Percentiles rank a stretch among this genome's conserved stretches.
phyloP scores from a whole-genome alignment of 2,113 vertebrate genomes.

The Verasper variegatus region DNA sequence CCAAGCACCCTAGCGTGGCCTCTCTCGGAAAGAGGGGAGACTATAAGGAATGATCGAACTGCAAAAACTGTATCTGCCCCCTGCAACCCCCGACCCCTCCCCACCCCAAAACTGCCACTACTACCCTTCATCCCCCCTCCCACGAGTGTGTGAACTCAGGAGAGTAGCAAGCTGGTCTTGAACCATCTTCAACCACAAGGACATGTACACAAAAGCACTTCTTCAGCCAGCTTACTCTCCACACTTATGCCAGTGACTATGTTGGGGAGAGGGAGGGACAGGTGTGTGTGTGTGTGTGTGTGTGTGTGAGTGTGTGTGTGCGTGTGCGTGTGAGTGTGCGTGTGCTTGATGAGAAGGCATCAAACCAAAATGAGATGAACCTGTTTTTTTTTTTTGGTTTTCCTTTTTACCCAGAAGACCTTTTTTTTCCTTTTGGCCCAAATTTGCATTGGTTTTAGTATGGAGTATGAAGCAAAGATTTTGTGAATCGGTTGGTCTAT shows the following conservation, averaged over 20 bases:
- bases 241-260: constrained; percentile 66
- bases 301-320: constrained; percentile 2
- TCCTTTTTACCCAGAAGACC: constrained; percentile 61
- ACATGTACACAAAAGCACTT: constrained; percentile 74
- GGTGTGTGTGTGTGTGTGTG: constrained; percentile 19
- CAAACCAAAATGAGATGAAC: constrained; percentile 81
- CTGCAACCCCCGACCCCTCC: neutral
- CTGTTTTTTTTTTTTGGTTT: constrained; percentile 32
- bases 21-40: constrained; percentile 51
- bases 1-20: constrained; percentile 58
- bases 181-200: constrained; percentile 65
- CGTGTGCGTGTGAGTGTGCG: neutral
- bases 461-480: constrained; percentile 68
- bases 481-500: constrained; percentile 71
- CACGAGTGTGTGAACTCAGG: constrained; percentile 58
- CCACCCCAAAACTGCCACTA: constrained; percentile 67
- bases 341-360: constrained; percentile 59
- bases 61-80: constrained; percentile 55
- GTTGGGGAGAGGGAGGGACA: constrained; percentile 42
- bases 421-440: constrained; percentile 35
- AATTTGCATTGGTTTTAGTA: constrained; percentile 64
- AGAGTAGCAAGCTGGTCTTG: constrained; percentile 72
- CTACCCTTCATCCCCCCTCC: constrained; percentile 29
- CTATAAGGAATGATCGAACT: constrained; percentile 59
- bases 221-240: constrained; percentile 66